Percentiles rank a stretch among this genome's conserved stretches.
Conservation (phyloP, 92 coral and sea anemone species). For the Scolanthus callimorphus region DNA sequence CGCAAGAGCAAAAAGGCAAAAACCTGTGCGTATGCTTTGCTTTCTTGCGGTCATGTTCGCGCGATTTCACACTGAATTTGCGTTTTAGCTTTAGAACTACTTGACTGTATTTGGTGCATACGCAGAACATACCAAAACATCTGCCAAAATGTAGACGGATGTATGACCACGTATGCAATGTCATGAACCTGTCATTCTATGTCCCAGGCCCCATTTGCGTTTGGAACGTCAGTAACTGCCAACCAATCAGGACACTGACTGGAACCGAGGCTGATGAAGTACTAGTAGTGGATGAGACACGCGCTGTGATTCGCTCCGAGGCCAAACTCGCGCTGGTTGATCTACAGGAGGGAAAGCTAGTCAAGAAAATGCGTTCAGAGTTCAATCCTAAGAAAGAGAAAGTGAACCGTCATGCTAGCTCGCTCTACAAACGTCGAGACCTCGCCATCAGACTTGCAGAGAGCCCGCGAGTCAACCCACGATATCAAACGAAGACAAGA, state of each 20-base stretch:
- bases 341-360: constrained; percentile 91
- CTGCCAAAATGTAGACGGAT: too few species aligned
- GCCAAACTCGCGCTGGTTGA: constrained; percentile 93
- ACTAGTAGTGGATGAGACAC: constrained; percentile 93
- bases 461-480: constrained; percentile 80
- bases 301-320: constrained; percentile 93
- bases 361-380: constrained; percentile 85
- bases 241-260: constrained; percentile 78
- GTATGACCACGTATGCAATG: too few species aligned
- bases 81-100: too few species aligned
- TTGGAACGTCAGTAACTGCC: constrained; percentile 94
- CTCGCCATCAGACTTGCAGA: constrained; percentile 91
- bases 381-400: constrained; percentile 76
- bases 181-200: too few species aligned
- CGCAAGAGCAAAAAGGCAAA: not conserved
- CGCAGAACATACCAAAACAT: too few species aligned
- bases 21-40: too few species aligned
- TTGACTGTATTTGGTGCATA: too few species aligned
- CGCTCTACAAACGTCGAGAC: constrained; percentile 94
- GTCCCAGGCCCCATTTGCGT: constrained; percentile 96
- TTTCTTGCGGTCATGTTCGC: too few species aligned
- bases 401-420: constrained; percentile 93
- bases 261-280: constrained; percentile 94
- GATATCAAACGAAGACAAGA: constrained; percentile 56
- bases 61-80: too few species aligned